These are phyloP conservation scores for Threskiornis aethiopicus DNA, from an alignment of 2,797 vertebrate genomes.

Conservation along the genomic window DNA sequence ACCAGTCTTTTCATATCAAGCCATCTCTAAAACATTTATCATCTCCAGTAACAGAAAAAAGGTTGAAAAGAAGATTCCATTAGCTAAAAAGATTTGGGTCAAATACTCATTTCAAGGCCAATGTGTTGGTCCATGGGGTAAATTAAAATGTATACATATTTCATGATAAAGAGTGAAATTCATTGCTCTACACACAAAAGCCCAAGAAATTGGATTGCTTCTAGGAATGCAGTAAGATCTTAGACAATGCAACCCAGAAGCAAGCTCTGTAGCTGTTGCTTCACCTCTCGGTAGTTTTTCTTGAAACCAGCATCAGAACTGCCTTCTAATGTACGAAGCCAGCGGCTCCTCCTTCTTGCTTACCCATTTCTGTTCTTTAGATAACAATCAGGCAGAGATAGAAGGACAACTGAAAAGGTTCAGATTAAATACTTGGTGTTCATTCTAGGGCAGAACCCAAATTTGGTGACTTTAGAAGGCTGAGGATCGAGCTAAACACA, in stretches of 20 bases:
- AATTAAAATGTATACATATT: neutral
- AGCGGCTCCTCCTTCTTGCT: neutral
- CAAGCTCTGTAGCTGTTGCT: neutral
- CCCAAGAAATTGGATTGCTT: fast-evolving
- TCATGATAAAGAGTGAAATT: neutral
- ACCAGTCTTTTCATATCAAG: neutral
- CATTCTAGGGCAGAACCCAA: neutral
- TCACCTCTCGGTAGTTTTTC: neutral
- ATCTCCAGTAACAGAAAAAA: neutral
- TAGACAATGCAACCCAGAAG: neutral
- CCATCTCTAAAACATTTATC: neutral
- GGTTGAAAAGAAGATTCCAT: neutral
- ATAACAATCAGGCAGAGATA: neutral
- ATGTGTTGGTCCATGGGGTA: neutral
- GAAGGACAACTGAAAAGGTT: neutral
- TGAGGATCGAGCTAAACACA: neutral
- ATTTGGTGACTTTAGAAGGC: neutral
- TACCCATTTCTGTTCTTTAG: neutral
- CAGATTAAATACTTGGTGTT: neutral
- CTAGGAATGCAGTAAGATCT: neutral
- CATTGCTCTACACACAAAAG: neutral
- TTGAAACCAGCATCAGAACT: neutral
- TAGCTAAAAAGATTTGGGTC: neutral
- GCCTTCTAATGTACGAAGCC: neutral
- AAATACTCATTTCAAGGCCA: neutral